Percentiles rank a stretch among this genome's conserved stretches.
These are phyloP conservation scores for Moxostoma hubbsi DNA, from an alignment of 2,797 vertebrate genomes.

Conservation along the genomic window DNA sequence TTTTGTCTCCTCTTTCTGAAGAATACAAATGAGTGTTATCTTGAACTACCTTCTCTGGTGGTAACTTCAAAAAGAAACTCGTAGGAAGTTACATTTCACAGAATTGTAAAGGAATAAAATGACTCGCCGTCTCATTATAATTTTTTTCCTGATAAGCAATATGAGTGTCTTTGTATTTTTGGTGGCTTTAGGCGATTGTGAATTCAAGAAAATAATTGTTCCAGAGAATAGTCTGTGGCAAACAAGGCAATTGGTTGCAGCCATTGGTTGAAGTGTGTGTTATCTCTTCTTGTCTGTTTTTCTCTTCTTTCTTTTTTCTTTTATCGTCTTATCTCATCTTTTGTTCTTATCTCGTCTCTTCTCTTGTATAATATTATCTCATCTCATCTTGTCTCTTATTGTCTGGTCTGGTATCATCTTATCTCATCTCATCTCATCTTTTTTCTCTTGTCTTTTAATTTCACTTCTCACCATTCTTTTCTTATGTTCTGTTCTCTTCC, in stretches of 20 bases:
- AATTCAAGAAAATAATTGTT: conserved; percentile 12
- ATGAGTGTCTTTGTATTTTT: neutral
- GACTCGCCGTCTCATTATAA: neutral
- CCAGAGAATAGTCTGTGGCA: neutral
- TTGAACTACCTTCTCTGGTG: neutral
- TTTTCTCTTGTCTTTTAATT: no score
- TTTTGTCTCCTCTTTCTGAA: conserved; percentile 59
- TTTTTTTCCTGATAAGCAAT: neutral
- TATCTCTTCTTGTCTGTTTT: conserved; percentile 4
- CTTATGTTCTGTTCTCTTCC: neutral
- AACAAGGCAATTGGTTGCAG: neutral
- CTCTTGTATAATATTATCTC: no score
- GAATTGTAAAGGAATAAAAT: conserved; percentile 17
- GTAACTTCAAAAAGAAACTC: neutral
- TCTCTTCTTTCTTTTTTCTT: neutral
- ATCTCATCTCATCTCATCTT: neutral
- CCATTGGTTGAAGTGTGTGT: conserved; percentile 1
- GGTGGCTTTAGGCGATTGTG: conserved; percentile 8
- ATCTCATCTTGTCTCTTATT: no score
- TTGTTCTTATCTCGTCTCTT: conserved; percentile 7
- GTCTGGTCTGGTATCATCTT: neutral
- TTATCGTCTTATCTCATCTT: no score
- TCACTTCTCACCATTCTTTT: no score
- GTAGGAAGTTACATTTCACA: conserved; percentile 5
- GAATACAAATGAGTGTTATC: conserved; percentile 60